Evolutionary conservation across 1,140 invertebrate genomes (phyloP).

Genomic region (Rhagoletis zephyria): DNA sequence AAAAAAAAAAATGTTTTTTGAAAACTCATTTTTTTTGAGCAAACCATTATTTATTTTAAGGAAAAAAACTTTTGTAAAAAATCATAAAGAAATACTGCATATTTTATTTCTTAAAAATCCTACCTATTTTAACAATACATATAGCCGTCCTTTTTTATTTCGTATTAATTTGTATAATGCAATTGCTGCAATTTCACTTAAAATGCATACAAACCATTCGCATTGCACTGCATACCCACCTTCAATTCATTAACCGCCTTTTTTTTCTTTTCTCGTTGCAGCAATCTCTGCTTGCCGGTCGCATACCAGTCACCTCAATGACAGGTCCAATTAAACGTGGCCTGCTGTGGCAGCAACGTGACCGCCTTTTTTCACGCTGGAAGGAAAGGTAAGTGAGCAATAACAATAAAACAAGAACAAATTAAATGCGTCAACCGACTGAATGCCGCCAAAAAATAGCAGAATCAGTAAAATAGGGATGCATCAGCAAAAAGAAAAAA

Average conservation of each 20-base stretch:
- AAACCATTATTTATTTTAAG: no score
- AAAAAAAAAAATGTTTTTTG: no score
- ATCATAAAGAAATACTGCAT: no score
- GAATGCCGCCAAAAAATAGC: background rate
- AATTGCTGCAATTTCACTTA: background rate
- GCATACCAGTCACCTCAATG: conserved; percentile 72
- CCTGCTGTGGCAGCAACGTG: conserved; percentile 79
- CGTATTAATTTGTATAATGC: background rate
- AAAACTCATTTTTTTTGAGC: no score
- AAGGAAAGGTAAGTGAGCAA: conserved; percentile 76
- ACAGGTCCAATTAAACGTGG: conserved; percentile 78
- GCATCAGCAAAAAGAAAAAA: background rate
- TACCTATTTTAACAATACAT: no score
- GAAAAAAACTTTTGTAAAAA: no score
- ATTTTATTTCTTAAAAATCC: no score
- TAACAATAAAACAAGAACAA: conserved; percentile 12
- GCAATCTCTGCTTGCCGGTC: conserved; percentile 74
- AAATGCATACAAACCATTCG: background rate
- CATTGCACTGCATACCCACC: background rate
- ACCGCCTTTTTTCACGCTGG: conserved; percentile 80
- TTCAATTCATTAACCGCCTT: background rate
- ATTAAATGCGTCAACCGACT: background rate
- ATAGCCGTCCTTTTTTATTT: no score
- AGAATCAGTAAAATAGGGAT: background rate
- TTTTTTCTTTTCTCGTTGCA: conserved; percentile 61